Conservation (phyloP, 2,888 invertebrate genomes). For the Mythimna albipuncta region DNA sequence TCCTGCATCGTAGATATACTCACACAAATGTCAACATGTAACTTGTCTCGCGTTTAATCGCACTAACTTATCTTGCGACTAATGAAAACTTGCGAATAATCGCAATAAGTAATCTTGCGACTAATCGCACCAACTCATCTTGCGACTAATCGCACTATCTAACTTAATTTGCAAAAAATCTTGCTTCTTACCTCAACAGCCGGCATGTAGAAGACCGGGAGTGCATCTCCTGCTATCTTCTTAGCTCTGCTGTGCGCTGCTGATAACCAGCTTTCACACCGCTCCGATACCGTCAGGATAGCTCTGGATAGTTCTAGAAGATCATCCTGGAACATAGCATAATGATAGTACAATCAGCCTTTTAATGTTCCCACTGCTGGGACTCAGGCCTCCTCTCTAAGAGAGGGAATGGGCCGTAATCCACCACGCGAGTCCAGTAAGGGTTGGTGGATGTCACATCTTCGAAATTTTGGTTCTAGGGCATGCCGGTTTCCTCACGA, state of each 20-base stretch:
- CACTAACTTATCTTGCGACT: too few relatives aligned
- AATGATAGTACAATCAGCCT: neutral
- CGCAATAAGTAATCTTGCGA: neutral
- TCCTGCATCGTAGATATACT: too few relatives aligned
- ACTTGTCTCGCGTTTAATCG: too few relatives aligned
- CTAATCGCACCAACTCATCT: neutral
- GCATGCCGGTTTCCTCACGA: too few relatives aligned
- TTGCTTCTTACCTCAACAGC: constrained; percentile 77
- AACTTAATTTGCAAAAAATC: neutral
- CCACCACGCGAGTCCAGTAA: too few relatives aligned
- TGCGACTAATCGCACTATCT: neutral
- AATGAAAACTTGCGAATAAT: too few relatives aligned
- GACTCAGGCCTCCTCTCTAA: too few relatives aligned
- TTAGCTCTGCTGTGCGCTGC: constrained; percentile 70
- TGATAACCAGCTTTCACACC: constrained; percentile 76
- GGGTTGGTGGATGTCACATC: too few relatives aligned
- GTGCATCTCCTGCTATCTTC: constrained; percentile 78
- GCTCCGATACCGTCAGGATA: constrained; percentile 74
- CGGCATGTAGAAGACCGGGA: constrained; percentile 74
- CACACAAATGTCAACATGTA: too few relatives aligned
- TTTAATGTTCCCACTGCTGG: too few relatives aligned
- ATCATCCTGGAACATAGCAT: constrained; percentile 74
- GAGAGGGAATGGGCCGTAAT: too few relatives aligned
- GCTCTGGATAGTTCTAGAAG: constrained; percentile 80
- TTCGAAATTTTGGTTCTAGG: too few relatives aligned